phyloP scores from a whole-genome alignment of 2,113 vertebrate genomes.

The Clupea harengus region DNA sequence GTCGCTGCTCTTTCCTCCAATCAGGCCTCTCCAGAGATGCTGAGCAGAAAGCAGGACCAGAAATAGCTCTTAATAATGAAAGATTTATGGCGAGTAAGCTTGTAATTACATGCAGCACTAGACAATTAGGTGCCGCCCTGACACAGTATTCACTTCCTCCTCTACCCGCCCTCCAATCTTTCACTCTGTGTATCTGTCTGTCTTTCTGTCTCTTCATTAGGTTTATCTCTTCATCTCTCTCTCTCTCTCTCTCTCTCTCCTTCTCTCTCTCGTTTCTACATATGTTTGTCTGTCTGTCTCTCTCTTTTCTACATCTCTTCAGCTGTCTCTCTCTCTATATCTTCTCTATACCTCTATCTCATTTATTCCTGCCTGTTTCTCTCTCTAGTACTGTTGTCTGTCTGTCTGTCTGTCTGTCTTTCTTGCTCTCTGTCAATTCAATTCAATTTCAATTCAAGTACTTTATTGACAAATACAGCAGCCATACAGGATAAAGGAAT shows the following conservation, averaged over 20 bases:
- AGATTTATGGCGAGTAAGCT: slow-evolving; percentile 75
- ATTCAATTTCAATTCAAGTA: too few species aligned
- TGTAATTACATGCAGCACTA: slow-evolving; percentile 75
- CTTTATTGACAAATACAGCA: too few species aligned
- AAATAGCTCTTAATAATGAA: slow-evolving; percentile 77
- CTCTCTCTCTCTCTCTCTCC: too few species aligned
- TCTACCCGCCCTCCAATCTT: neutral
- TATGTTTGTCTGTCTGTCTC: neutral
- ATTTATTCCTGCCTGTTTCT: too few species aligned
- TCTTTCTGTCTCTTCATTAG: too few species aligned
- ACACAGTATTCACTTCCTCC: slow-evolving; percentile 14
- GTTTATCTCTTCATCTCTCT: too few species aligned
- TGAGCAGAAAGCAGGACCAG: slow-evolving; percentile 28
- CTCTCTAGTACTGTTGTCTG: too few species aligned
- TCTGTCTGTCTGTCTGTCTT: slow-evolving; percentile 25
- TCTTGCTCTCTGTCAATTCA: slow-evolving; percentile 31
- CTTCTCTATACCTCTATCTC: too few species aligned
- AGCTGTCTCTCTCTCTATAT: too few species aligned
- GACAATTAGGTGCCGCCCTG: slow-evolving; percentile 75
- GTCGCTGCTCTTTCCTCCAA: too few species aligned
- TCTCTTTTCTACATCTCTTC: too few species aligned
- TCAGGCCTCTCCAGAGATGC: neutral
- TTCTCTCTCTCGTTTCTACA: neutral
- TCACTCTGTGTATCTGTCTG: neutral
- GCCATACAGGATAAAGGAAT: too few species aligned